Evolutionary conservation across 2,797 vertebrate genomes (phyloP), one percentile per base, ranked within the genome.

Genomic region (Pangasius mekongensis): DNA sequence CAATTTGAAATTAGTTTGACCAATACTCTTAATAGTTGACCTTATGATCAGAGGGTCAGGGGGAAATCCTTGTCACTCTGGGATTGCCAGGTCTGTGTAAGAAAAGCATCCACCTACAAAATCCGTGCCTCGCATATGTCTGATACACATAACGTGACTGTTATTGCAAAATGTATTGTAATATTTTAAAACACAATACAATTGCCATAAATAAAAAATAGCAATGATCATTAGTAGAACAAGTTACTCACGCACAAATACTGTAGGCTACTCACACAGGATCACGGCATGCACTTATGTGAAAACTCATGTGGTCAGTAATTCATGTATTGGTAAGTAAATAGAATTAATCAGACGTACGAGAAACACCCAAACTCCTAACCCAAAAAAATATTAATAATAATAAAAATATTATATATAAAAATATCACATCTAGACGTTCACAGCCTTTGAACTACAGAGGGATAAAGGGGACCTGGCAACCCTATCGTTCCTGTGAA

Each of bases 391-490:
- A 43, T 43, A 43, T 0, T 43, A 43, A 43, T 43, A 43, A 43
- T 43, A 43, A 43, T 43, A 43, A 5, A 5, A 43, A 43, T 43
- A 43, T 39, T 39, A 39, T 39, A 39, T 39, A 5, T 43, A 43
- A 43, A 5, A 5, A 43, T 43, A 7, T 43, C 39, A 43, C 8
- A 2, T 10, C 0, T 0, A 27, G 2, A 24, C 24, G 60, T 62
- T 27, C 60, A 27, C 13, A 11, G 3, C 27, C 11, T n/a, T 3
- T n/a, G 3, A n/a, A n/a, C n/a, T 11, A 1, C 1, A 0, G 27
- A n/a, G n/a, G 1, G 24, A 62, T 5, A 13, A 3, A 30, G 0
- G 11, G 27, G 11, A 30, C 4, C n/a, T 66, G 62, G 27, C 62
- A 30, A 30, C 62, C 56, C 52, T 13, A 39, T 2, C 36, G 2